These are phyloP conservation scores for Drosophila tropicalis DNA, from an alignment of 1,140 invertebrate species.

Conservation along the genomic window DNA sequence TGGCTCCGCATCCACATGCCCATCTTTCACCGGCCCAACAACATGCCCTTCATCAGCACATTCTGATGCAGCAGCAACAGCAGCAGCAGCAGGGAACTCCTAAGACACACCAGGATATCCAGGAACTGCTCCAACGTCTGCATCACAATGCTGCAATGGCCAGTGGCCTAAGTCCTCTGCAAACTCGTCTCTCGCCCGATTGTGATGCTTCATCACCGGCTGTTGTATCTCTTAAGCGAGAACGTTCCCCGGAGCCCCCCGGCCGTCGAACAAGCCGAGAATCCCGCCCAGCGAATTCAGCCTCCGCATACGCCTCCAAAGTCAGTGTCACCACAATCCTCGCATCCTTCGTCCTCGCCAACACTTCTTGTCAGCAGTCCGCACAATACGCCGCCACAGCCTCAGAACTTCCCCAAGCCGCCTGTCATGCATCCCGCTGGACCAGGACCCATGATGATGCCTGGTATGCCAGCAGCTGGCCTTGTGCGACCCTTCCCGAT, in stretches of 20 bases:
- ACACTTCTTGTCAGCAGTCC: conserved; percentile 71
- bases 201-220: conserved; percentile 42
- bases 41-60: conserved; percentile 69
- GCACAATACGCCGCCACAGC: conserved; percentile 67
- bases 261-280: conserved; percentile 61
- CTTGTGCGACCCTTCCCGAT: conserved; percentile 74
- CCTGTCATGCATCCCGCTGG: conserved; percentile 51
- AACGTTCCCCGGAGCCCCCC: conserved; percentile 66
- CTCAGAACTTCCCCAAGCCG: conserved; percentile 55
- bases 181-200: conserved; percentile 73
- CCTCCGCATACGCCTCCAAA: conserved; percentile 80
- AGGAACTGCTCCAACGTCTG: conserved; percentile 74
- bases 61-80: conserved; percentile 61
- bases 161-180: conserved; percentile 65
- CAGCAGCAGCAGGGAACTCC: conserved; percentile 57
- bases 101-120: conserved; percentile 74
- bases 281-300: conserved; percentile 77
- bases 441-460: conserved; percentile 65
- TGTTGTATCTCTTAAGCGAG: conserved; percentile 66
- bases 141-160: conserved; percentile 70
- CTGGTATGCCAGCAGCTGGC: conserved; percentile 76
- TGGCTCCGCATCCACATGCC: conserved; percentile 58
- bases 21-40: conserved; percentile 75
- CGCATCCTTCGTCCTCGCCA: conserved; percentile 77
- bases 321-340: conserved; percentile 83